Base-by-base conservation (phyloP, 2,113 vertebrate genomes). In the Bettongia penicillata region DNA sequence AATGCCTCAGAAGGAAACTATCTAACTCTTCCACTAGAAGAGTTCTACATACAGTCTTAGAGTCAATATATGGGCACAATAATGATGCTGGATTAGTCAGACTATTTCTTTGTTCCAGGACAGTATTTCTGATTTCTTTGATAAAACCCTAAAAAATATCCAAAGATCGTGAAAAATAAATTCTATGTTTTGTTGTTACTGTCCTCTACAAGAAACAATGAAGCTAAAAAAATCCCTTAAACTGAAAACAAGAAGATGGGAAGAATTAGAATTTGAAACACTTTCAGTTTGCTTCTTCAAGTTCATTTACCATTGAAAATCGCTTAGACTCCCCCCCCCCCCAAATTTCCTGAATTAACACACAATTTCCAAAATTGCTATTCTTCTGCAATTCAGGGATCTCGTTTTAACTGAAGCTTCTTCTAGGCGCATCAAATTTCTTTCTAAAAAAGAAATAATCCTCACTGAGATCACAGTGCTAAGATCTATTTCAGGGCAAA, bases 281-380 rank as follows among this genome's bases (percentile, higher is more conserved):
- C 90, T 98, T 98, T 95, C 93, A 95, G 96, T 97, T 84, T 93
- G 94, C 91, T 96, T 95, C 6, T 43, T 97, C 89, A 95, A 96
- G 96, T 19, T 98, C 98, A 97, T 92, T 97, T 97, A 97, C 95
- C 96, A 97, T 53, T 52, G 7, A 97, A 94, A 94, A 96, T 97
- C 97, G 95, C 53, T 95, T 95, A 57, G 31, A n/a, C 51, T 96
- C n/a, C 50, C 90, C 49, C 16, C n/a, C 28, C 95, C 94, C 98
- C n/a, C n/a, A n/a, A 98, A 93, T 57, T 97, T 92, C 92, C 94
- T 93, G 96, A 95, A 97, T 96, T 84, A 97, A 51, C 2, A 51
- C 0, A 96, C 94, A 51, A 94, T 96, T 95, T 97, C 95, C 96
- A 97, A 98, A 98, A 98, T 94, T 22, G 23, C 94, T 98, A 90